A percentile compares a stretch with the other conserved stretches of the same genome.
phyloP scores from a whole-genome alignment of 2,113 vertebrate species.

The Pseudopipra pipra region DNA sequence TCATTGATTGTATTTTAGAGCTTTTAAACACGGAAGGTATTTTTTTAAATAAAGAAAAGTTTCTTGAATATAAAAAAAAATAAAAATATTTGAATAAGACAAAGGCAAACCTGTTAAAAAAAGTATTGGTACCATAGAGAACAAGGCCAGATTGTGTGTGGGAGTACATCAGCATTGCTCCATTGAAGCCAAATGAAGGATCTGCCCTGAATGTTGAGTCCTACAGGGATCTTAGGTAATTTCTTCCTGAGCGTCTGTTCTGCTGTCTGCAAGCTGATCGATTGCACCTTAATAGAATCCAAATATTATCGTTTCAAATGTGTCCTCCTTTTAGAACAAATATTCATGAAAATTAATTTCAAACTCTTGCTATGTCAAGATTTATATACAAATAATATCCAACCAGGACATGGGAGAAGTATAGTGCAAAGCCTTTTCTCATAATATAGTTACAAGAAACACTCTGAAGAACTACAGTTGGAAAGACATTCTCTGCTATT shows the following conservation, averaged over 20 bases:
- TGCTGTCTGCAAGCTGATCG: neutral
- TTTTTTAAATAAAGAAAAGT: neutral
- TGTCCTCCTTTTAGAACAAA: neutral
- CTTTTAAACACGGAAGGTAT: neutral
- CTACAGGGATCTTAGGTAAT: neutral
- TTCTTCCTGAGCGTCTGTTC: neutral
- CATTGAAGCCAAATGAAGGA: neutral
- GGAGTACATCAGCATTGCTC: constrained; percentile 21
- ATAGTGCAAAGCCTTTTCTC: neutral
- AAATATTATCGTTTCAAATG: neutral
- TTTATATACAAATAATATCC: neutral
- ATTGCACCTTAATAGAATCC: neutral
- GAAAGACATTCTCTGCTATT: neutral
- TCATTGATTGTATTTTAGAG: neutral
- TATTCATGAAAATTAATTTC: constrained; percentile 37
- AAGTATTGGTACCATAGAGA: neutral
- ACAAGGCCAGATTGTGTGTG: neutral
- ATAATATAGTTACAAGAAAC: neutral
- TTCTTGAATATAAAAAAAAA: neutral
- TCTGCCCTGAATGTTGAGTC: neutral
- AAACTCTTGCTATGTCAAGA: neutral
- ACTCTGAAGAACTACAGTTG: neutral
- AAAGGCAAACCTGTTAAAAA: neutral
- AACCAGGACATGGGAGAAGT: neutral
- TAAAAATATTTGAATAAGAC: neutral